A percentile compares a stretch with the other conserved stretches of the same genome.
phyloP scores from a whole-genome alignment of 2,888 invertebrate species.

The Boloria euphrosyne region DNA sequence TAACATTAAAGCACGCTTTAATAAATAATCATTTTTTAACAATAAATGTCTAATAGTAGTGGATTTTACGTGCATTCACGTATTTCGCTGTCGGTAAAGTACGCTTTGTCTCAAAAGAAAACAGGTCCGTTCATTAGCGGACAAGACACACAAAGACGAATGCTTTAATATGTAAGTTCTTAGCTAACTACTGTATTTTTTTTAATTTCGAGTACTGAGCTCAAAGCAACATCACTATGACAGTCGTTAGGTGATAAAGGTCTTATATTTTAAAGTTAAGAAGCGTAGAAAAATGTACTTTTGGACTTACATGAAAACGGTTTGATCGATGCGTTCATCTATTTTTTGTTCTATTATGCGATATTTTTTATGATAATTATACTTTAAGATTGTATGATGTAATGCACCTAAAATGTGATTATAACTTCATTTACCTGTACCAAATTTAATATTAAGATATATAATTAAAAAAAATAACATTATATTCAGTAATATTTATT shows the following conservation, averaged over 20 bases:
- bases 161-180: constrained; percentile 32
- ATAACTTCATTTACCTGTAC: too few relatives aligned
- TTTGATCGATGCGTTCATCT: too few relatives aligned
- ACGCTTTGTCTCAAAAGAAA: constrained; percentile 36
- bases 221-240: constrained; percentile 20
- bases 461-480: too few relatives aligned
- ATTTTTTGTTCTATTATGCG: too few relatives aligned
- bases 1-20: too few relatives aligned
- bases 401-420: too few relatives aligned
- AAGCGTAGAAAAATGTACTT: too few relatives aligned
- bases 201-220: constrained; percentile 22
- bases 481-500: too few relatives aligned
- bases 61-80: constrained; percentile 5
- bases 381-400: too few relatives aligned
- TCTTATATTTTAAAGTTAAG: neutral
- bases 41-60: neutral
- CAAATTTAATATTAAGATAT: too few relatives aligned
- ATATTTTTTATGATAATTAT: too few relatives aligned
- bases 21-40: neutral
- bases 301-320: too few relatives aligned
- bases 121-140: constrained; percentile 36
- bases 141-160: constrained; percentile 32
- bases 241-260: constrained; percentile 14
- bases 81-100: constrained; percentile 13
- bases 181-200: constrained; percentile 24